Evolutionary conservation across 2,797 vertebrate species (phyloP), one percentile per base, ranked within the genome.

Genomic region (Siniperca obscura): DNA sequence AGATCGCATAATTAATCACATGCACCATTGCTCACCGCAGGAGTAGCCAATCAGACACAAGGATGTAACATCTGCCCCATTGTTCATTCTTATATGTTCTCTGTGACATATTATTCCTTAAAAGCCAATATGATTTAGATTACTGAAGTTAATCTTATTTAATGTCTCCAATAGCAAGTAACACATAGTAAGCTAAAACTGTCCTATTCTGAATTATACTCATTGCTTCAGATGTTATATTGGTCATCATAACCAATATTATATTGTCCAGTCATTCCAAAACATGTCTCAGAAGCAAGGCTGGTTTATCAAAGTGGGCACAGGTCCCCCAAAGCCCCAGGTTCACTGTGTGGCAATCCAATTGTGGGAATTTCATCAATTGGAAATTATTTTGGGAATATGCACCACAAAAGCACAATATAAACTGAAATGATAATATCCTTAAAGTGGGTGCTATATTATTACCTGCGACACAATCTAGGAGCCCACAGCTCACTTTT

Each of bases 1-100:
- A 52, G 30, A 75, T 14, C 66, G 13, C 13, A 19, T 61, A n/a
- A 74, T 21, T 70, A 22, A 82, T 79, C 14, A 55, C 53, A 46
- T 68, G 50, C 6, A 21, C n/a, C 17, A 0, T 11, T 30, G n/a
- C 50, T 72, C 25, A 0, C 4, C 2, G 1, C 36, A 6, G 44
- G 16, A 40, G 34, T 10, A 59, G 53, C 71, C 42, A 57, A 42
- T 59, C 46, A 60, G 12, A 61, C 6, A 14, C 2, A 7, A 12
- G 21, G 48, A 64, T 57, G 14, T 5, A 59, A 50, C 22, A 70
- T 61, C 53, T 56, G 30, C 38, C 19, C 42, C 27, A 42, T 40
- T 57, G 27, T 5, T 52, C 56, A 16, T 42, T 25, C 17, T 40
- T 62, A 6, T 19, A 22, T 44, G 7, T 19, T 30, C 4, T 21